These are phyloP conservation scores for Bombyx mori DNA, from an alignment of 1,140 invertebrate species.

Conservation along the genomic window ASM3026992v2 NC_085121.1:13789501-13790000, in stretches of 20 bases:
- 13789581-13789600: constrained; percentile 62
- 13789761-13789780: too few species aligned
- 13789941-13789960: constrained; percentile 81
- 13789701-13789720: too few species aligned
- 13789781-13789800: too few species aligned
- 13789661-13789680: too few species aligned
- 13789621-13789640: constrained; percentile 26
- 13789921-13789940: constrained; percentile 88
- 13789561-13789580: constrained; percentile 60
- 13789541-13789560: constrained; percentile 56
- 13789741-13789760: too few species aligned
- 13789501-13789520: constrained; percentile 48
- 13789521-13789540: constrained; percentile 84
- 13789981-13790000: too few species aligned
- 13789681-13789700: too few species aligned
- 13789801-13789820: too few species aligned
- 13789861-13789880: constrained; percentile 91
- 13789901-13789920: constrained; percentile 88
- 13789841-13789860: constrained; percentile 20
- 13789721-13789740: too few species aligned
- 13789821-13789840: too few species aligned
- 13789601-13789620: constrained; percentile 51
- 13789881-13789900: constrained; percentile 94
- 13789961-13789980: constrained; percentile 40
- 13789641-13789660: constrained; percentile 6